These are phyloP conservation scores for Melanotaenia parkinsoni DNA, from an alignment of 2,797 vertebrate species.

Conservation along the genomic window DNA sequence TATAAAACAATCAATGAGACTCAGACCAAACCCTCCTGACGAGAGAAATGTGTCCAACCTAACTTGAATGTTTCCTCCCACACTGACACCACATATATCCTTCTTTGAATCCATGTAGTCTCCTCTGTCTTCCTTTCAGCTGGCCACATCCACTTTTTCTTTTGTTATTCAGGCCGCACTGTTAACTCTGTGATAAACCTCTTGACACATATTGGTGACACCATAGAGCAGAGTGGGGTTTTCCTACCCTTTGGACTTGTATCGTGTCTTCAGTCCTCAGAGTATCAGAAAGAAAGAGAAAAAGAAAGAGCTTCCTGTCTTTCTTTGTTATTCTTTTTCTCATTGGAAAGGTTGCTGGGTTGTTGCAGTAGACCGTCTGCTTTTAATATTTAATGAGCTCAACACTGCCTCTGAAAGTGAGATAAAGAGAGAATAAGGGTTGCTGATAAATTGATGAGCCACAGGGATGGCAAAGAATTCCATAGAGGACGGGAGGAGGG, in stretches of 20 bases:
- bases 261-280: slow-evolving; percentile 47
- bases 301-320: slow-evolving; percentile 2
- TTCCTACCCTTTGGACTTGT: slow-evolving; percentile 44
- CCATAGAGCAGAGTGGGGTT: slow-evolving; percentile 39
- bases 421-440: slow-evolving; percentile 73
- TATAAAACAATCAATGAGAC: slow-evolving; percentile 39
- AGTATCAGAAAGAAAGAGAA: slow-evolving; percentile 20
- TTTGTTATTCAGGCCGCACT: slow-evolving; percentile 50
- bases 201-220: slow-evolving; percentile 28
- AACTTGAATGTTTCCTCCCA: slow-evolving; percentile 58
- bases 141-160: slow-evolving; percentile 31
- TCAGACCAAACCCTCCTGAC: slow-evolving; percentile 28
- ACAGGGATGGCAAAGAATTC: slow-evolving; percentile 43
- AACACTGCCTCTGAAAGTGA: slow-evolving; percentile 64
- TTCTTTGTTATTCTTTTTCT: slow-evolving; percentile 14
- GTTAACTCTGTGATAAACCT: slow-evolving; percentile 56
- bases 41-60: slow-evolving; percentile 43
- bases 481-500: slow-evolving; percentile 20
- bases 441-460: slow-evolving; percentile 76
- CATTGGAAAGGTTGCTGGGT: slow-evolving; percentile 62
- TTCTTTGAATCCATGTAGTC: slow-evolving; percentile 32
- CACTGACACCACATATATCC: slow-evolving; percentile 51
- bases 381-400: slow-evolving; percentile 82
- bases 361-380: slow-evolving; percentile 74
- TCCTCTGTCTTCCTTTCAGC: slow-evolving; percentile 34